Percentiles rank a stretch among this genome's conserved stretches.
These are phyloP conservation scores for Cacoxenus indagator DNA, from an alignment of 2,888 invertebrate genomes.

Conservation along the genomic window DNA sequence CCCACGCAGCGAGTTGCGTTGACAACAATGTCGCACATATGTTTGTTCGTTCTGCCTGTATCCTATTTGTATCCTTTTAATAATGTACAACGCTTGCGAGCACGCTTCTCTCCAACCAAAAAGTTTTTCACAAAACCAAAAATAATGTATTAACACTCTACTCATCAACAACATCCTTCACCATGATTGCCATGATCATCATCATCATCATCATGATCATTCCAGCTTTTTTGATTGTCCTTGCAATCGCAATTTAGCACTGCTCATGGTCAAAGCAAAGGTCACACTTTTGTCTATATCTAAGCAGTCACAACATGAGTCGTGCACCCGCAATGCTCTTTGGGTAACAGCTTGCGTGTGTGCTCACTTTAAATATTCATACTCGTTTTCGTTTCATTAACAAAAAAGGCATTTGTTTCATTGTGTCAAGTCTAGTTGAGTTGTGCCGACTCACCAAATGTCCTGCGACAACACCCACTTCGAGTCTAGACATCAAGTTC, in stretches of 20 bases:
- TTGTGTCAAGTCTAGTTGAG: not conserved
- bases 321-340: not conserved
- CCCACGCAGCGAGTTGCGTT: not conserved
- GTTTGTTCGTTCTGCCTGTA: not conserved
- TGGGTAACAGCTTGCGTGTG: slow-evolving; percentile 16
- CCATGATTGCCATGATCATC: not conserved
- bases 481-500: slow-evolving; percentile 8
- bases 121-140: not conserved
- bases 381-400: slow-evolving; percentile 18
- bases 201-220: not conserved
- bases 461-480: slow-evolving; percentile 2
- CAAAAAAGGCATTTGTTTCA: slow-evolving; percentile 13
- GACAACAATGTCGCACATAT: slow-evolving; percentile 5
- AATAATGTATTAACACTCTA: not conserved
- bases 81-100: slow-evolving; percentile 11
- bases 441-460: not conserved
- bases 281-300: slow-evolving; percentile 13
- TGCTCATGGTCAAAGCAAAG: slow-evolving; percentile 10
- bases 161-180: not conserved
- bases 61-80: slow-evolving; percentile 14
- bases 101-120: not conserved
- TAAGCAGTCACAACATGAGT: not conserved
- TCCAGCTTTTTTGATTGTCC: not conserved
- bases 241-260: not conserved
- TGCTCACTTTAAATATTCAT: slow-evolving; percentile 18